Conservation (phyloP, 1,140 invertebrate species). For the Drosophila kurseongensis region DNA sequence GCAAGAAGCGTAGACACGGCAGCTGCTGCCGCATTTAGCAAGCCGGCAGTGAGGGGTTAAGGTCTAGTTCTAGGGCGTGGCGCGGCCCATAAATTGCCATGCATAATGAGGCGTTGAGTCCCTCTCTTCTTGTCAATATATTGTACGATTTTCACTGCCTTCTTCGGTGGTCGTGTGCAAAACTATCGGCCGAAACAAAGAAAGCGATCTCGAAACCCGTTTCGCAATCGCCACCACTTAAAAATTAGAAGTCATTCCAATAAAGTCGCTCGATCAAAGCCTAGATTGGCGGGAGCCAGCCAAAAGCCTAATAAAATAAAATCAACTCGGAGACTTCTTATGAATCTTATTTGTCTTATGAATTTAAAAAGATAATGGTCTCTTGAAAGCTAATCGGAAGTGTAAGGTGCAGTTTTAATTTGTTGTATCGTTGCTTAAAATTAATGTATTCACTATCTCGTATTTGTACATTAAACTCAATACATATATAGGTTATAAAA, state of each 20-base stretch:
- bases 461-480: too few species aligned
- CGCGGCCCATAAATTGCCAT: slow-evolving; percentile 65
- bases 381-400: too few species aligned
- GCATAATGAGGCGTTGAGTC: slow-evolving; percentile 78
- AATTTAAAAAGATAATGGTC: too few species aligned
- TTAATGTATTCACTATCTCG: too few species aligned
- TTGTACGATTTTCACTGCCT: slow-evolving; percentile 34
- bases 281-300: slow-evolving; percentile 1
- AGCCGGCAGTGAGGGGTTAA: slow-evolving; percentile 9
- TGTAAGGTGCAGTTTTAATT: too few species aligned
- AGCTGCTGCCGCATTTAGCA: slow-evolving; percentile 73
- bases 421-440: too few species aligned
- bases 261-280: slow-evolving; percentile 32
- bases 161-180: slow-evolving; percentile 27
- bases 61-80: slow-evolving; percentile 34
- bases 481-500: too few species aligned
- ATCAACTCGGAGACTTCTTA: not conserved
- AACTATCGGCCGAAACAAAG: not conserved
- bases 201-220: slow-evolving; percentile 17
- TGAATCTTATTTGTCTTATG: too few species aligned
- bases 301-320: slow-evolving; percentile 8
- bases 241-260: slow-evolving; percentile 15
- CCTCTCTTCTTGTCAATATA: slow-evolving; percentile 39
- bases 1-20: slow-evolving; percentile 76
- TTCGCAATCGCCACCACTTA: slow-evolving; percentile 21